Evolutionary conservation across 2,113 vertebrate genomes (phyloP).

Genomic region (Pomatorhinus ruficollis): DNA sequence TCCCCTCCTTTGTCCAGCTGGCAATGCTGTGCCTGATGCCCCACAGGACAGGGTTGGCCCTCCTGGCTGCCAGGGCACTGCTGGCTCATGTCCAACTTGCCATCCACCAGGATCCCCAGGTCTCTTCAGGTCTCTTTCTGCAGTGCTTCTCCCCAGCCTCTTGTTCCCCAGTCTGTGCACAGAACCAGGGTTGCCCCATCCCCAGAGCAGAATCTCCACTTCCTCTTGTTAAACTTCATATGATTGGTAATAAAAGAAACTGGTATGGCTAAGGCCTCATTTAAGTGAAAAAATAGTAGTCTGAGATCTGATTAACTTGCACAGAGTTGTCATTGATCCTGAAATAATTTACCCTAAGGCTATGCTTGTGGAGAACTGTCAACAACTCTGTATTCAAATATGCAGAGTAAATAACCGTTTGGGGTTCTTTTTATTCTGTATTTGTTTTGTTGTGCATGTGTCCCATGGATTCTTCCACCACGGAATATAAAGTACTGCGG

Average conservation of each 20-base stretch:
- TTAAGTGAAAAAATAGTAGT: neutral
- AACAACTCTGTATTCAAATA: neutral
- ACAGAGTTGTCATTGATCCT: neutral
- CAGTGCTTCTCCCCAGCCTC: neutral
- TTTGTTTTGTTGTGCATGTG: neutral
- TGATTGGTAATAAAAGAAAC: fast-evolving
- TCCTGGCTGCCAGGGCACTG: neutral
- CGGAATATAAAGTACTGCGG: neutral
- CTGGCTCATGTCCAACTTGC: fast-evolving
- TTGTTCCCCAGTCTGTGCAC: neutral
- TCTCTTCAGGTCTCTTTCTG: neutral
- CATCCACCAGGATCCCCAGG: fast-evolving
- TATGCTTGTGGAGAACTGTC: neutral
- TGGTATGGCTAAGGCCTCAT: neutral
- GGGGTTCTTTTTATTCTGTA: fast-evolving
- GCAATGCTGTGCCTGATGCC: fast-evolving
- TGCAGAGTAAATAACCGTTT: neutral
- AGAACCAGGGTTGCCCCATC: neutral
- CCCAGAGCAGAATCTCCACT: neutral
- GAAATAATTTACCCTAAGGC: neutral
- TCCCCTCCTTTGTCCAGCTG: fast-evolving
- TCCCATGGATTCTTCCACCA: neutral
- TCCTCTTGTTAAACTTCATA: neutral
- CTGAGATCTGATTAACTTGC: neutral
- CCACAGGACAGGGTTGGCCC: fast-evolving